Conservation (phyloP, 2,888 invertebrate genomes). For the Cephus pulcher region DNA sequence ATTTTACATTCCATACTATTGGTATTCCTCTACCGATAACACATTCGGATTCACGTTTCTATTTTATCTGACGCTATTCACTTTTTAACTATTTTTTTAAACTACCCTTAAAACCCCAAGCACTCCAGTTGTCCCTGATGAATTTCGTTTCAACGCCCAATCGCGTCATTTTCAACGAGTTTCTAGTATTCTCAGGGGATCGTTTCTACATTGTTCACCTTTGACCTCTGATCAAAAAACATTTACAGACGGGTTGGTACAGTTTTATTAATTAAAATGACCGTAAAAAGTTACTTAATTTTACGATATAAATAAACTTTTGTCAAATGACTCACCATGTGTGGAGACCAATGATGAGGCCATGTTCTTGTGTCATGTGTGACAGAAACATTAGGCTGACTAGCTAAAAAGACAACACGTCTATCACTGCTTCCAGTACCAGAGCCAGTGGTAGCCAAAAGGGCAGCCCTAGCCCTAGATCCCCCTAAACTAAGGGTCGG, state of each 20-base stretch:
- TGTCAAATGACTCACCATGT: conserved; percentile 50
- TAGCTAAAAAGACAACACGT: conserved; percentile 62
- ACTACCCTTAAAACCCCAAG: not conserved
- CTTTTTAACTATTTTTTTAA: not conserved
- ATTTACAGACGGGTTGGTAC: not conserved
- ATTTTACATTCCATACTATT: not conserved
- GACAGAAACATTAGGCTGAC: conserved; percentile 41
- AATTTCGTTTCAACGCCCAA: not conserved
- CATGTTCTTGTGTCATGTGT: conserved; percentile 61
- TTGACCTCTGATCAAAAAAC: not conserved
- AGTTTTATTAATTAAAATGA: not conserved
- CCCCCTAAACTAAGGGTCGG: conserved; percentile 60
- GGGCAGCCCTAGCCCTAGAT: conserved; percentile 59
- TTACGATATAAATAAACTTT: not conserved
- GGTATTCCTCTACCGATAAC: not conserved
- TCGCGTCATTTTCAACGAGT: not conserved
- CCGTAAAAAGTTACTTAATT: not conserved
- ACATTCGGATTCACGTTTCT: not conserved
- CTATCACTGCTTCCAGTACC: conserved; percentile 59
- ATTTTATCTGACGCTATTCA: not conserved
- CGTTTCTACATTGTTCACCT: not conserved
- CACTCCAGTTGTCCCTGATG: not conserved
- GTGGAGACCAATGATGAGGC: conserved; percentile 65
- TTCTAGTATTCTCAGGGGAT: not conserved
- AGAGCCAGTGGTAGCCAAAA: conserved; percentile 55